Conservation (phyloP, 37 sponge, comb jelly and placozoan genomes). For the Eunapius fragilis region DNA sequence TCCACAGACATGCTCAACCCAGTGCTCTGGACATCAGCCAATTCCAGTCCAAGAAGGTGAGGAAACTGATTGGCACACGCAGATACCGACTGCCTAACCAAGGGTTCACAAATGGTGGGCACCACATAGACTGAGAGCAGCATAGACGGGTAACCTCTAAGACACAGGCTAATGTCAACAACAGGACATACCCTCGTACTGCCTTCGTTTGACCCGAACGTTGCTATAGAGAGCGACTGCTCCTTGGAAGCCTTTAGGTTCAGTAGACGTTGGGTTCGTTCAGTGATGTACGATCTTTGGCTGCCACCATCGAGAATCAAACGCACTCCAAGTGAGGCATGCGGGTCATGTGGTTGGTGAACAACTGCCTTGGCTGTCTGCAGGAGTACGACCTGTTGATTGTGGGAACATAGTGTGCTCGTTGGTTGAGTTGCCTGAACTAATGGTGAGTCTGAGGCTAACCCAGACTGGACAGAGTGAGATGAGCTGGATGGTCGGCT, state of each 20-base stretch:
- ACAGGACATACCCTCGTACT: background rate
- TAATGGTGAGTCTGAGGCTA: background rate
- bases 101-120: slow-evolving; percentile 1
- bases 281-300: slow-evolving; percentile 39
- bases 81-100: background rate
- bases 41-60: too few species aligned
- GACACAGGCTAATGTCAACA: background rate
- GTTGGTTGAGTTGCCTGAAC: background rate
- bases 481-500: too few species aligned
- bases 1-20: background rate
- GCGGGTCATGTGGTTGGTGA: background rate
- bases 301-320: slow-evolving; percentile 7
- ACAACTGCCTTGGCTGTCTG: slow-evolving; percentile 24
- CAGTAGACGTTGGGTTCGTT: background rate
- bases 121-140: background rate
- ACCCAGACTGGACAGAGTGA: too few species aligned
- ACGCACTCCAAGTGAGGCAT: background rate
- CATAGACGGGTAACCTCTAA: background rate
- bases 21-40: background rate
- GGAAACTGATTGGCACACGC: background rate
- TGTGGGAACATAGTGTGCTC: background rate
- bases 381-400: background rate
- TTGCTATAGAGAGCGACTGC: slow-evolving; percentile 2
- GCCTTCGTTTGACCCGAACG: slow-evolving; percentile 25
- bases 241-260: background rate